phyloP scores from a whole-genome alignment of 2,888 invertebrate species.

The Gryllus longicercus region DNA sequence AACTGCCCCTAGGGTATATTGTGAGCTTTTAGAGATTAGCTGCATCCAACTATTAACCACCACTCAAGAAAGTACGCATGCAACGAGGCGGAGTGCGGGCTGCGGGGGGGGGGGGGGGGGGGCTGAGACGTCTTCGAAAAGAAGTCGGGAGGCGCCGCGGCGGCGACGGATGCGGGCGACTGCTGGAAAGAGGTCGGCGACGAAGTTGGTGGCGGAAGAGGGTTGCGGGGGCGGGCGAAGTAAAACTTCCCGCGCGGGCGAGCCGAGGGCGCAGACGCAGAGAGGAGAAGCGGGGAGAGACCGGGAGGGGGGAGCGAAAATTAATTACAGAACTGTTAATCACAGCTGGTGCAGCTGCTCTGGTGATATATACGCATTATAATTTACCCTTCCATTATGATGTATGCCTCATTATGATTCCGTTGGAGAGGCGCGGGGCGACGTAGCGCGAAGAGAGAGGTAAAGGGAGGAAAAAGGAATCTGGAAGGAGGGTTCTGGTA shows the following conservation, averaged over 20 bases:
- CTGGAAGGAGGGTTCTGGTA: neutral
- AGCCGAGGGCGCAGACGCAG: neutral
- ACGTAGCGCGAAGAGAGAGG: neutral
- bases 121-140: no score
- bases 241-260: neutral
- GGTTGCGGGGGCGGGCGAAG: no score
- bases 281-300: neutral
- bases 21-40: no score
- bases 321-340: constrained; percentile 32
- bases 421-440: neutral
- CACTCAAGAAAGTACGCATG: no score
- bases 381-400: constrained; percentile 17
- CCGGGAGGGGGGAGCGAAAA: neutral
- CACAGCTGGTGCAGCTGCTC: constrained; percentile 27
- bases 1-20: no score
- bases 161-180: no score
- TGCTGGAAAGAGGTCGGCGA: no score
- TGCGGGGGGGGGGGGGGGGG: no score
- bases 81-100: no score
- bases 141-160: no score
- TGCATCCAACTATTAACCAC: no score
- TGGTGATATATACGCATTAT: constrained; percentile 17
- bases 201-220: no score
- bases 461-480: neutral
- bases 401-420: constrained; percentile 17